These are phyloP conservation scores for Sminthurinus signatus DNA, from an alignment of 1,140 invertebrate genomes.

Conservation along the genomic window DNA sequence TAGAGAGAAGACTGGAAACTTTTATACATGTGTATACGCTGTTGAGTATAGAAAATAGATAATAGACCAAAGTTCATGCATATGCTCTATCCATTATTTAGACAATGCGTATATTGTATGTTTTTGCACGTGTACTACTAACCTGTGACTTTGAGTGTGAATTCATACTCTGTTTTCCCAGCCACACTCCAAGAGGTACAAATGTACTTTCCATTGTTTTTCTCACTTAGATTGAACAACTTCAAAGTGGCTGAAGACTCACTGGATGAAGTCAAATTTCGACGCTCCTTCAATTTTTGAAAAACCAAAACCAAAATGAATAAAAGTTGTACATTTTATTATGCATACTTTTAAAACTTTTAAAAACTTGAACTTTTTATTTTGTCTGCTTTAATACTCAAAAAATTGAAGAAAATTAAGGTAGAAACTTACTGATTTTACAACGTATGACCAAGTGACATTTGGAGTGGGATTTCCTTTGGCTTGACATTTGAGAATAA, in stretches of 20 bases:
- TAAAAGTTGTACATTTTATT: background rate
- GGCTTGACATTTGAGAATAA: constrained; percentile 22
- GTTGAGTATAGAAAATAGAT: no score
- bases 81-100: no score
- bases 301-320: background rate
- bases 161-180: constrained; percentile 22
- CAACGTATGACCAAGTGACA: constrained; percentile 26
- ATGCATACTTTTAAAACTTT: background rate
- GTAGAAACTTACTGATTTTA: no score
- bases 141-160: constrained; percentile 31
- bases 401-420: no score
- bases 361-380: background rate
- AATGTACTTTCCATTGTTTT: constrained; percentile 27
- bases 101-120: no score
- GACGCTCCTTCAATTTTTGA: constrained; percentile 1
- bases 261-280: constrained; percentile 5
- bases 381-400: background rate
- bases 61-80: no score
- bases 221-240: constrained; percentile 20
- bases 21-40: no score
- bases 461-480: constrained; percentile 31
- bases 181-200: constrained; percentile 29
- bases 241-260: constrained; percentile 17
- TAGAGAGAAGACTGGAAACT: no score
- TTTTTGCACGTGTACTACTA: no score